Evolutionary conservation across 2,797 vertebrate genomes (phyloP).

Genomic region (Malacoraja senta): DNA sequence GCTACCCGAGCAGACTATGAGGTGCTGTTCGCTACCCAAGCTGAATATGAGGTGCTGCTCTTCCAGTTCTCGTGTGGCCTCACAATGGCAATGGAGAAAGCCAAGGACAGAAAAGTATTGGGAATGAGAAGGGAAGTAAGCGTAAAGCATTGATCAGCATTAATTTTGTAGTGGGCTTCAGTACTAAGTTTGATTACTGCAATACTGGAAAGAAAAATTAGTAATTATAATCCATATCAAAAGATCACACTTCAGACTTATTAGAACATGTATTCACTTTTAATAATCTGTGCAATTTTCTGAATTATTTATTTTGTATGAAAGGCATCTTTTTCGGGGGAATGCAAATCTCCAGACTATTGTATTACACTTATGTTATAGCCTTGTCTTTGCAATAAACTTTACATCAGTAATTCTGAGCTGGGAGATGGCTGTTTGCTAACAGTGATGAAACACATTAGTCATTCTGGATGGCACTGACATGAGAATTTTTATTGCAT

Average conservation of each 20-base stretch:
- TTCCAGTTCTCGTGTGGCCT: no score
- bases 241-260: neutral
- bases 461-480: neutral
- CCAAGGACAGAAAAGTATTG: no score
- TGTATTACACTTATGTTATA: neutral
- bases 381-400: neutral
- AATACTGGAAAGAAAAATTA: neutral
- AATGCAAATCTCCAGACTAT: neutral
- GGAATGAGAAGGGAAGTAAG: no score
- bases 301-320: neutral
- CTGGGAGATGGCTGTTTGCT: neutral
- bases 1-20: no score
- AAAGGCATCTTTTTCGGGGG: neutral
- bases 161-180: neutral
- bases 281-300: neutral
- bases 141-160: neutral
- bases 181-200: neutral
- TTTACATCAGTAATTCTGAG: neutral
- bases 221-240: neutral
- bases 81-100: no score
- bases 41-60: no score
- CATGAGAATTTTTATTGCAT: neutral
- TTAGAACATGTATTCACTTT: neutral
- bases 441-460: neutral
- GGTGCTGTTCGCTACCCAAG: no score